Percentiles rank a stretch among this genome's conserved stretches.
These are phyloP conservation scores for Antigone vipio DNA, from an alignment of 2,113 vertebrate genomes.

Conservation along the genomic window DNA sequence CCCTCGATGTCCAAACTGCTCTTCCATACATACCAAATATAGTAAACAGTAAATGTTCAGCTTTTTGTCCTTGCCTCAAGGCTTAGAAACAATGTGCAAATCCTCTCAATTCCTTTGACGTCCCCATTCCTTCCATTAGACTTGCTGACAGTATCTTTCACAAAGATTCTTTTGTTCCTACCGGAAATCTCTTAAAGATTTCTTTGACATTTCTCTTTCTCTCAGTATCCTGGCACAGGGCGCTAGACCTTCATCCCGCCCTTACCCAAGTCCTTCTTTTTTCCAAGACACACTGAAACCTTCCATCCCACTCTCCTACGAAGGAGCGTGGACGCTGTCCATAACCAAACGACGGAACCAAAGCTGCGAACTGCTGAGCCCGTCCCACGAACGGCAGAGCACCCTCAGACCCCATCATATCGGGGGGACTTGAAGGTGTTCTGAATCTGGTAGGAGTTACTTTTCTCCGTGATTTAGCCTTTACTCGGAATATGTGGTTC, in stretches of 20 bases:
- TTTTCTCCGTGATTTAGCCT: background rate
- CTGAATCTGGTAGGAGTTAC: background rate
- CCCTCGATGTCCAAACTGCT: constrained; percentile 8
- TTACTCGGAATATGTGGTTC: background rate
- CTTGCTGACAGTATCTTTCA: constrained; percentile 6
- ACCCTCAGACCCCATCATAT: background rate
- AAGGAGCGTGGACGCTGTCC: background rate
- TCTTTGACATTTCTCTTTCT: constrained; percentile 11
- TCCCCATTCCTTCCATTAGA: background rate
- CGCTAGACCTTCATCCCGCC: background rate
- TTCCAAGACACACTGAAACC: background rate
- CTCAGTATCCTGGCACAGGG: background rate
- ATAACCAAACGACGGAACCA: background rate
- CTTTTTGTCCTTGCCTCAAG: constrained; percentile 29
- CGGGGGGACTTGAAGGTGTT: background rate
- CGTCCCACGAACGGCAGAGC: background rate
- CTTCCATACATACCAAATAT: constrained; percentile 59
- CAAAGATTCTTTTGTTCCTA: constrained; percentile 51
- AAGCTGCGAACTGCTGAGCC: background rate
- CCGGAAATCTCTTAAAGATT: constrained; percentile 11
- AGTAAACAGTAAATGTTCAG: constrained; percentile 23
- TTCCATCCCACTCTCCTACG: background rate
- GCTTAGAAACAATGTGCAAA: constrained; percentile 43
- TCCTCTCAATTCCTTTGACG: constrained; percentile 1
- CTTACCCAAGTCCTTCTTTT: constrained; percentile 16